Evolutionary conservation across 2,888 invertebrate genomes (phyloP).

Genomic region (Hyposoter didymator): DNA sequence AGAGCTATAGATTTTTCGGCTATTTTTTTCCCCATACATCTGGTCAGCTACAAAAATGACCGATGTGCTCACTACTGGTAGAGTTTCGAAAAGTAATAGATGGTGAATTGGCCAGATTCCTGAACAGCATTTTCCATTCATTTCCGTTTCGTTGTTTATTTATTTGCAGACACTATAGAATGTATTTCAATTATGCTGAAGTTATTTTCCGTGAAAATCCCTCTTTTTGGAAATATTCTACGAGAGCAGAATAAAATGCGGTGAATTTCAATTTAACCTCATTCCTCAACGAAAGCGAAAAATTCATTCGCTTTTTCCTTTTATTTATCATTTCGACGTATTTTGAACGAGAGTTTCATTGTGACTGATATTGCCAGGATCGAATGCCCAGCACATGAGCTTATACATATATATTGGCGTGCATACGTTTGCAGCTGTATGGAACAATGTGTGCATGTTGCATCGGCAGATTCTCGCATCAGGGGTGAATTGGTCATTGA

Average conservation of each 20-base stretch:
- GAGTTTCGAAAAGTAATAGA: too few relatives aligned
- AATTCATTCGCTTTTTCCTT: not conserved
- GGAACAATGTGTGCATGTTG: slow-evolving; percentile 30
- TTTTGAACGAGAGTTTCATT: not conserved
- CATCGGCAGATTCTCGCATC: slow-evolving; percentile 18
- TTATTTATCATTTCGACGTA: not conserved
- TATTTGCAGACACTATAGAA: not conserved
- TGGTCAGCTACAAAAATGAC: too few relatives aligned
- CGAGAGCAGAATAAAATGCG: too few relatives aligned
- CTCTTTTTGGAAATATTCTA: too few relatives aligned
- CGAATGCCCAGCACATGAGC: not conserved
- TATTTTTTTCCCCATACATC: too few relatives aligned
- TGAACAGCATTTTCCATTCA: not conserved
- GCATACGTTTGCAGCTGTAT: not conserved
- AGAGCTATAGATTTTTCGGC: too few relatives aligned
- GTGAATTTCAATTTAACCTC: too few relatives aligned
- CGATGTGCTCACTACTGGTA: too few relatives aligned
- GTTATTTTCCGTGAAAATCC: too few relatives aligned
- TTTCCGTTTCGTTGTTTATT: not conserved
- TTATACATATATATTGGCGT: not conserved
- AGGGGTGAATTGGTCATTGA: slow-evolving; percentile 50
- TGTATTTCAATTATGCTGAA: not conserved
- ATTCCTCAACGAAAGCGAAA: too few relatives aligned
- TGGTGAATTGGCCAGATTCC: not conserved
- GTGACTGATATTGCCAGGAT: not conserved